Evolutionary conservation across 2,888 invertebrate genomes (phyloP).

Genomic region (Eristalis pertinax): DNA sequence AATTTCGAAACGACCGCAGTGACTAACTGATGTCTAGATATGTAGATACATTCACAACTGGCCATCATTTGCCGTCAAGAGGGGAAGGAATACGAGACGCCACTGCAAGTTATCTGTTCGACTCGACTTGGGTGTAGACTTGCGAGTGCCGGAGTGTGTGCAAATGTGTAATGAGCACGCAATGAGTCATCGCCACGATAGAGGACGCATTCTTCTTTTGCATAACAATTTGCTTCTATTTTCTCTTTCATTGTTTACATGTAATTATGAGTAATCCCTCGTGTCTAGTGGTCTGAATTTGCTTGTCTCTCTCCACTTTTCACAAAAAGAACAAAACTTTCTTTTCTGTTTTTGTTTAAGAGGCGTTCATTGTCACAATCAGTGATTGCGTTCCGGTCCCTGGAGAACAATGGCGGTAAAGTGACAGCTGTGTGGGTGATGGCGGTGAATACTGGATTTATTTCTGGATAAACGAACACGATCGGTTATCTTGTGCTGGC

Average conservation of each 20-base stretch:
- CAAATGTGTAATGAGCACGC: background rate
- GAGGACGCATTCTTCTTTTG: conserved; percentile 30
- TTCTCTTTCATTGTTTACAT: conserved; percentile 35
- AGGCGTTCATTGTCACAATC: conserved; percentile 54
- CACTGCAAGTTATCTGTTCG: conserved; percentile 13
- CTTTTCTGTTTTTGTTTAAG: conserved; percentile 3
- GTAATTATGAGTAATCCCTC: conserved; percentile 41
- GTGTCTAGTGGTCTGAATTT: conserved; percentile 13
- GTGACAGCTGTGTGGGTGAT: conserved; percentile 16
- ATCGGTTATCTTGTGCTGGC: too few species aligned
- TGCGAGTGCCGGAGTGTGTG: background rate
- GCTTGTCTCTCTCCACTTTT: background rate
- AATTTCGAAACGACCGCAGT: conserved; percentile 39
- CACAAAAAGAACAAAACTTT: background rate
- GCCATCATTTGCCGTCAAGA: background rate
- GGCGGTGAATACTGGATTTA: background rate
- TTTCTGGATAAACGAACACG: background rate
- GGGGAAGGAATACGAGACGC: background rate
- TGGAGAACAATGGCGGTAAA: conserved; percentile 35
- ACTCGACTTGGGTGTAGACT: conserved; percentile 8
- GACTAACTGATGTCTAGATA: conserved; percentile 9
- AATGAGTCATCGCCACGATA: conserved; percentile 39
- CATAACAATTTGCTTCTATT: conserved; percentile 49
- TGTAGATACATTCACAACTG: background rate
- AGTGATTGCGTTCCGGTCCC: conserved; percentile 17